phyloP scores from a whole-genome alignment of 2,797 vertebrate genomes.

The Phaenicophaeus curvirostris region DNA sequence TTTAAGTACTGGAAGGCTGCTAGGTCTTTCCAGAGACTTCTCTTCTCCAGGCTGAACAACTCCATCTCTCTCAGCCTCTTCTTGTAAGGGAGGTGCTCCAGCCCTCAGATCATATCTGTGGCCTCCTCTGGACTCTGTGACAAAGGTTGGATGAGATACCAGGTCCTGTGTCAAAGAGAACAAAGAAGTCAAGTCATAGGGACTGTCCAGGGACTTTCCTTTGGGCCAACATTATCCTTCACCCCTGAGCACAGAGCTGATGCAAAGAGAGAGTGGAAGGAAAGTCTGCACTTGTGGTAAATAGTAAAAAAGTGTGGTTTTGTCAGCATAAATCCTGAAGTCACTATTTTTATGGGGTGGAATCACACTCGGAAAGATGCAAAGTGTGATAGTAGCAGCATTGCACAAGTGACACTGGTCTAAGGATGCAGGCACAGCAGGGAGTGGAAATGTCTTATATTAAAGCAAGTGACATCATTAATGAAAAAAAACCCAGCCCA shows the following conservation, averaged over 20 bases:
- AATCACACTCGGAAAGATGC: slow-evolving; percentile 22
- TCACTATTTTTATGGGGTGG: slow-evolving; percentile 22
- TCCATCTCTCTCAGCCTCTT: too few species aligned
- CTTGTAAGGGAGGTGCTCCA: too few species aligned
- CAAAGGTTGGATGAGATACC: neutral
- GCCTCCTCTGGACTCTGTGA: neutral
- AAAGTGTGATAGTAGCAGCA: neutral
- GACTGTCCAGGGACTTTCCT: neutral
- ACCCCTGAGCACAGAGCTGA: neutral
- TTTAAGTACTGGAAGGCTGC: too few species aligned
- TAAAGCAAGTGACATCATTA: neutral
- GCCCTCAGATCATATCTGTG: too few species aligned
- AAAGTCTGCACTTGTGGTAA: neutral
- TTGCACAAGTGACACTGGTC: neutral
- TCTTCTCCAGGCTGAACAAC: too few species aligned
- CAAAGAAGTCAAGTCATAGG: neutral
- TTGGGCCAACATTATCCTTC: neutral
- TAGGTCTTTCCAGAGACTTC: too few species aligned
- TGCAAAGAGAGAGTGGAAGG: neutral
- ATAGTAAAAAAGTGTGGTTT: neutral
- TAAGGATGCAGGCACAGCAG: neutral
- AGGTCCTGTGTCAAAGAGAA: neutral
- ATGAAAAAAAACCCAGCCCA: neutral
- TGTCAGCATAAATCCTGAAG: neutral
- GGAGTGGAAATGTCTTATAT: neutral